Percentiles rank a stretch among this genome's conserved stretches.
Evolutionary conservation across 1,140 invertebrate species (phyloP).

Genomic region (Conopomorpha cramerella): DNA sequence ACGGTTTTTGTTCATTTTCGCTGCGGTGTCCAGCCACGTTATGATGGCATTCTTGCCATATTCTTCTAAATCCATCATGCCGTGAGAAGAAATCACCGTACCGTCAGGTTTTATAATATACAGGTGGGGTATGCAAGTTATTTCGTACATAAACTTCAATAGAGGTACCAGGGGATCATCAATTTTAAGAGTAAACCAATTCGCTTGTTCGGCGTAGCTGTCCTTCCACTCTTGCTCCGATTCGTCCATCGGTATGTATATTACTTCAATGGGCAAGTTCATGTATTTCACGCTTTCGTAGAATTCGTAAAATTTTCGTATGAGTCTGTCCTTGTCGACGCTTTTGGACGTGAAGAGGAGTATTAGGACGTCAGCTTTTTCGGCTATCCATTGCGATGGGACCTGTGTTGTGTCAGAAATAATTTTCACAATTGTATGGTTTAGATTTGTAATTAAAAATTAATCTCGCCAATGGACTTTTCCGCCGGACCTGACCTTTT

Average conservation of each 20-base stretch:
- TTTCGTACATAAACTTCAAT: slow-evolving; percentile 27
- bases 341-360: slow-evolving; percentile 25
- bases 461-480: no score
- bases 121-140: slow-evolving; percentile 29
- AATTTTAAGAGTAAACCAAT: slow-evolving; percentile 37
- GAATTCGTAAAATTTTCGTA: slow-evolving; percentile 30
- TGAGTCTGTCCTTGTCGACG: slow-evolving; percentile 28
- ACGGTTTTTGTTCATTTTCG: slow-evolving; percentile 13
- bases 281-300: slow-evolving; percentile 35
- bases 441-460: no score
- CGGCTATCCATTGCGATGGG: slow-evolving; percentile 19
- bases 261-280: slow-evolving; percentile 40
- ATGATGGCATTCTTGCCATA: slow-evolving; percentile 39
- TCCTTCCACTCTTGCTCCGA: slow-evolving; percentile 17
- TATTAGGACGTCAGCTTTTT: slow-evolving; percentile 26
- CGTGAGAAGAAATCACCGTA: slow-evolving; percentile 20
- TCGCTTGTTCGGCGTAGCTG: slow-evolving; percentile 28
- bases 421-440: no score
- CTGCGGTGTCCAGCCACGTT: slow-evolving; percentile 22
- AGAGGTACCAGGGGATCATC: slow-evolving; percentile 24
- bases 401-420: slow-evolving; percentile 5
- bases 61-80: slow-evolving; percentile 26
- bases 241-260: slow-evolving; percentile 38
- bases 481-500: no score
- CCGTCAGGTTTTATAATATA: slow-evolving; percentile 24